phyloP scores from a whole-genome alignment of 2,888 invertebrate genomes.

The Diarsia dahlii region DNA sequence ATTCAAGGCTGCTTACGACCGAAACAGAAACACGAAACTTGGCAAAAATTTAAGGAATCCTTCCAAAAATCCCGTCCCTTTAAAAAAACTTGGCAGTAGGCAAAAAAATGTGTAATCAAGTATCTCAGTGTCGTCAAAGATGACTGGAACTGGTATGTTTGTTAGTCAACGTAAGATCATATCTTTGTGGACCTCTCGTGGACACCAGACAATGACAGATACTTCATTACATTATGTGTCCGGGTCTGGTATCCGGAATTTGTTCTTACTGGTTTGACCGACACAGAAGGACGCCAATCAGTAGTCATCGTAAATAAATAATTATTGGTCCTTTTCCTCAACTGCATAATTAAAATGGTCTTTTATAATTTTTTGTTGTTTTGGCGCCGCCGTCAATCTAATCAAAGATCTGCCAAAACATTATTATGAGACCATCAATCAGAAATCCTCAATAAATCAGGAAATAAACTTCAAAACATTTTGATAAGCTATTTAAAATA shows the following conservation, averaged over 20 bases:
- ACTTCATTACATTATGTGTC: neutral
- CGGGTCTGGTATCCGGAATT: neutral
- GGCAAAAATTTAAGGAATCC: constrained; percentile 9
- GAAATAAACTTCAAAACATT: neutral
- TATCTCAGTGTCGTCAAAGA: neutral
- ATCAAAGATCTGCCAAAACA: constrained; percentile 24
- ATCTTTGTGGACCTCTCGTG: neutral
- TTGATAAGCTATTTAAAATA: constrained; percentile 1
- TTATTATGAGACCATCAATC: constrained; percentile 15
- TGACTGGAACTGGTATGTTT: neutral
- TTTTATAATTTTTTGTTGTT: neutral
- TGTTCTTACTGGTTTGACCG: neutral
- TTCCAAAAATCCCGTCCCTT: constrained; percentile 7
- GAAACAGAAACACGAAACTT: constrained; percentile 5
- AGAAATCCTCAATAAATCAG: constrained; percentile 18
- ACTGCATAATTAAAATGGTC: constrained; percentile 5
- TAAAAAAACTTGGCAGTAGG: neutral
- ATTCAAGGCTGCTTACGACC: neutral
- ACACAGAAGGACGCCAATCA: constrained; percentile 31
- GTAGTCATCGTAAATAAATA: constrained; percentile 29
- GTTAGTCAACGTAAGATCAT: neutral
- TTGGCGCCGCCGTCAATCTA: constrained; percentile 10
- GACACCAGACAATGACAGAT: neutral
- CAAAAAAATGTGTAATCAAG: neutral
- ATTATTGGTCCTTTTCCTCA: constrained; percentile 12